Conservation (phyloP, 2,113 vertebrate species). For the Otolemur garnettii region DNA sequence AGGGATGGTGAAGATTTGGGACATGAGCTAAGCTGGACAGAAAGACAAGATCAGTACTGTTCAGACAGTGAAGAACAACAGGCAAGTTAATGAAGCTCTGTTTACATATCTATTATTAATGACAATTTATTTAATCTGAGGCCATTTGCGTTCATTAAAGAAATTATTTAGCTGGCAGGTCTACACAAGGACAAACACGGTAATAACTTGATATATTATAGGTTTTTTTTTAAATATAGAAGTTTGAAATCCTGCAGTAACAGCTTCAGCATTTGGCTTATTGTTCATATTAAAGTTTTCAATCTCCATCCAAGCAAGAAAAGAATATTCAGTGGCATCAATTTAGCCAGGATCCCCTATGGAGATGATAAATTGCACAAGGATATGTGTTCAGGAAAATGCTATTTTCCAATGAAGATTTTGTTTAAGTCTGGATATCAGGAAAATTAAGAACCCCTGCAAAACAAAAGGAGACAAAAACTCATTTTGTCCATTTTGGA, state of each 20-base stretch:
- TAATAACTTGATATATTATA: slow-evolving; percentile 48
- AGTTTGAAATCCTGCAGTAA: slow-evolving; percentile 41
- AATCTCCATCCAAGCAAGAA: slow-evolving; percentile 62
- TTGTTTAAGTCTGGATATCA: neutral
- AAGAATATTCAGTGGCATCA: slow-evolving; percentile 67
- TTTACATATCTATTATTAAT: slow-evolving; percentile 26
- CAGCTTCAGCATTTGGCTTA: slow-evolving; percentile 1
- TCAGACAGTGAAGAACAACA: neutral
- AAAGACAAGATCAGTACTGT: neutral
- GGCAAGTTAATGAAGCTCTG: neutral
- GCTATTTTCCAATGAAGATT: slow-evolving; percentile 59
- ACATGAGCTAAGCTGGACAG: neutral
- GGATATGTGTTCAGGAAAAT: slow-evolving; percentile 49
- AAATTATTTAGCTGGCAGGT: slow-evolving; percentile 46
- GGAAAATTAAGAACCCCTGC: slow-evolving; percentile 51
- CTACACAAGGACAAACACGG: slow-evolving; percentile 39
- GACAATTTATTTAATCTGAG: neutral
- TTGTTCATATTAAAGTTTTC: slow-evolving; percentile 67
- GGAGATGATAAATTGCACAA: slow-evolving; percentile 51
- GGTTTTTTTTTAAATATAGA: slow-evolving; percentile 57
- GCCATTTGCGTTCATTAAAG: slow-evolving; percentile 6
- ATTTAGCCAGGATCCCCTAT: slow-evolving; percentile 57
- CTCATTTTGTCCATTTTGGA: slow-evolving; percentile 48
- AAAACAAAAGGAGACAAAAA: slow-evolving; percentile 53
- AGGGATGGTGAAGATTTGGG: neutral